phyloP scores from a whole-genome alignment of 2,888 invertebrate species.

The Lysandra bellargus region DNA sequence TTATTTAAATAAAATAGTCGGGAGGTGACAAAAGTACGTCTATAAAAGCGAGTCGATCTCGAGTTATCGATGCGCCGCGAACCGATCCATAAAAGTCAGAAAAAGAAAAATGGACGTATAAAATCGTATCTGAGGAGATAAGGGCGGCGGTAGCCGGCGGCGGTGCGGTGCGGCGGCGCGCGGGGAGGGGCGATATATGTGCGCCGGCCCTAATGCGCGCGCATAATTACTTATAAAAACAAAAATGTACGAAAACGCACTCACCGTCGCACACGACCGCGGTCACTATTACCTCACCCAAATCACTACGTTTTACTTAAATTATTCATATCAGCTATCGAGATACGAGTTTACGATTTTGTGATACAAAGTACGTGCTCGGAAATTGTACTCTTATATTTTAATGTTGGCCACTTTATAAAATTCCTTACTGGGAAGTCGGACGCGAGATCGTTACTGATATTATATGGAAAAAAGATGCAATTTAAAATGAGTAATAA shows the following conservation, averaged over 20 bases:
- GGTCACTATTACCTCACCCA: conserved; percentile 31
- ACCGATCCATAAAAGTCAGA: conserved; percentile 76
- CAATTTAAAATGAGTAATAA: not conserved
- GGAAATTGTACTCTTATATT: not conserved
- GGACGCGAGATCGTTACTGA: not conserved
- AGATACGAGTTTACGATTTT: conserved; percentile 16
- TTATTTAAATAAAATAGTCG: no score
- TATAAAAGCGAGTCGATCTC: conserved; percentile 52
- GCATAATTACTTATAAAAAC: conserved; percentile 59
- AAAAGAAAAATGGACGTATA: conserved; percentile 75
- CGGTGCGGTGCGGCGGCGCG: conserved; percentile 69
- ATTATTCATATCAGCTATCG: conserved; percentile 27
- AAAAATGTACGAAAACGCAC: conserved; percentile 30
- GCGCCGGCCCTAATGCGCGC: conserved; percentile 73
- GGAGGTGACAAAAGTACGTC: no score
- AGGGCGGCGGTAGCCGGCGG: conserved; percentile 65
- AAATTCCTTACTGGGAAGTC: conserved; percentile 6
- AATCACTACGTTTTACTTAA: conserved; percentile 29
- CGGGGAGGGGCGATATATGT: conserved; percentile 78
- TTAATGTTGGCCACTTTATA: conserved; percentile 23
- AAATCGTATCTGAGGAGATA: conserved; percentile 75
- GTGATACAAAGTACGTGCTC: conserved; percentile 19
- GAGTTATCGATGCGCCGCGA: conserved; percentile 75
- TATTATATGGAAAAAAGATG: not conserved
- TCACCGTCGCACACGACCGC: conserved; percentile 26